A percentile compares a stretch with the other conserved stretches of the same genome.
phyloP scores from a whole-genome alignment of 1,140 invertebrate genomes.

The Saccostrea glomerata region DNA sequence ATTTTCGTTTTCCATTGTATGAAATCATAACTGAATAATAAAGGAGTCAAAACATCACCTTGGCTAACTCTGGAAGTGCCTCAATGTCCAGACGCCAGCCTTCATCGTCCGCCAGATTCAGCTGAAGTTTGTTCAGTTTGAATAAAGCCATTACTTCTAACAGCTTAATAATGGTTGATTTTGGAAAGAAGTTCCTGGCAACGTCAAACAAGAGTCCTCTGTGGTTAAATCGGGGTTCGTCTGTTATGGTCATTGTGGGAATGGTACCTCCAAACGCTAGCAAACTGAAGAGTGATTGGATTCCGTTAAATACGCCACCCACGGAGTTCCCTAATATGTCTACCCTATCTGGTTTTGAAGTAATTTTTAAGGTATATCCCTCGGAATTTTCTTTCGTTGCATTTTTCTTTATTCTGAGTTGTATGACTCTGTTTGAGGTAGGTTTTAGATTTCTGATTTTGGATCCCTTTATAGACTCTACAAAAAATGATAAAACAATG shows the following conservation, averaged over 20 bases:
- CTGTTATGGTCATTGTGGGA: constrained; percentile 55
- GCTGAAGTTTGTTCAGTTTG: constrained; percentile 73
- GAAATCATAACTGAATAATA: no score
- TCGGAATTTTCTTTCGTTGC: constrained; percentile 21
- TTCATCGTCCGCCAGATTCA: constrained; percentile 74
- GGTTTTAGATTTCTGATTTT: constrained; percentile 45
- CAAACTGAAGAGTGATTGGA: constrained; percentile 64
- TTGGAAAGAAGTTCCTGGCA: constrained; percentile 70
- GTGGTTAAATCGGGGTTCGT: constrained; percentile 67
- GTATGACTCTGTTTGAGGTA: constrained; percentile 41
- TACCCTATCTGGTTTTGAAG: constrained; percentile 39
- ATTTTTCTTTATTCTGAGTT: constrained; percentile 19
- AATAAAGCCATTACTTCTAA: constrained; percentile 71
- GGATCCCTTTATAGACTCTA: constrained; percentile 46
- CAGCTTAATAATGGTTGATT: constrained; percentile 63
- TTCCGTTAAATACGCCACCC: constrained; percentile 58
- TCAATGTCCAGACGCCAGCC: constrained; percentile 73
- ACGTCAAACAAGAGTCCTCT: constrained; percentile 74
- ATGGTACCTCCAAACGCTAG: constrained; percentile 46
- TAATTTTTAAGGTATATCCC: constrained; percentile 52
- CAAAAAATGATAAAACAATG: neutral
- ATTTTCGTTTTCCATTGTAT: no score
- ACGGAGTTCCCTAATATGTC: constrained; percentile 48
- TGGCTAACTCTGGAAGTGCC: constrained; percentile 68
- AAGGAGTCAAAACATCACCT: constrained; percentile 53